Evolutionary conservation across 1,140 invertebrate species (phyloP).

Genomic region (Drosophila malerkotliana): DNA sequence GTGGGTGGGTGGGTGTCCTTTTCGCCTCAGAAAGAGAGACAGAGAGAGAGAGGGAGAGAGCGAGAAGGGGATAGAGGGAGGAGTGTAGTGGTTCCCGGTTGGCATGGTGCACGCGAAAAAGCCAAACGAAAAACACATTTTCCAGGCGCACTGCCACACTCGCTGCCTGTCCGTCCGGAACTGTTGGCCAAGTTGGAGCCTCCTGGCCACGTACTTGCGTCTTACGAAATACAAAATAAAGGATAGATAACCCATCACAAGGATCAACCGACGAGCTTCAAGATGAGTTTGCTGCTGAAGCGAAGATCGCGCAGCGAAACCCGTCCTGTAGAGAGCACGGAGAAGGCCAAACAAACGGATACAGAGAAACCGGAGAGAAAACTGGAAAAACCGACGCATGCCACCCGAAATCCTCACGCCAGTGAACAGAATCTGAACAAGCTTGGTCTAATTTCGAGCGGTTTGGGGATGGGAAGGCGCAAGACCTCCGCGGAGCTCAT

Average conservation of each 20-base stretch:
- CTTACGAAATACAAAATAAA: background rate
- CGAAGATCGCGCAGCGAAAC: slow-evolving; percentile 75
- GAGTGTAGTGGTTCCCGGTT: slow-evolving; percentile 25
- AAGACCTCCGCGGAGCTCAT: slow-evolving; percentile 92
- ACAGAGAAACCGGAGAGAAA: slow-evolving; percentile 6
- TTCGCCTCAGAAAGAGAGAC: slow-evolving; percentile 1
- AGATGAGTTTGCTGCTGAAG: slow-evolving; percentile 70
- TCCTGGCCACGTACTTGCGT: background rate
- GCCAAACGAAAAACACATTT: slow-evolving; percentile 67
- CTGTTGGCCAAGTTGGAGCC: slow-evolving; percentile 29
- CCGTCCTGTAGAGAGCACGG: slow-evolving; percentile 20
- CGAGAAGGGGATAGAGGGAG: background rate
- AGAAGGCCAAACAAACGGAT: slow-evolving; percentile 23
- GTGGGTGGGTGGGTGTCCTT: slow-evolving; percentile 27
- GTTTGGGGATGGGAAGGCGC: slow-evolving; percentile 62
- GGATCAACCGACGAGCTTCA: background rate
- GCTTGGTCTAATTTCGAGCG: slow-evolving; percentile 12
- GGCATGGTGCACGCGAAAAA: slow-evolving; percentile 79
- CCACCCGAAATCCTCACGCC: slow-evolving; percentile 12
- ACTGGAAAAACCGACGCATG: slow-evolving; percentile 6
- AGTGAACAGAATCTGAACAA: slow-evolving; percentile 46
- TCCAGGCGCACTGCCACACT: slow-evolving; percentile 32
- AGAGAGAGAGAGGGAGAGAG: background rate
- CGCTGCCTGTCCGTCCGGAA: slow-evolving; percentile 9
- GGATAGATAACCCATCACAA: background rate